phyloP scores from a whole-genome alignment of 2,113 vertebrate species.

The Apeltes quadracus region DNA sequence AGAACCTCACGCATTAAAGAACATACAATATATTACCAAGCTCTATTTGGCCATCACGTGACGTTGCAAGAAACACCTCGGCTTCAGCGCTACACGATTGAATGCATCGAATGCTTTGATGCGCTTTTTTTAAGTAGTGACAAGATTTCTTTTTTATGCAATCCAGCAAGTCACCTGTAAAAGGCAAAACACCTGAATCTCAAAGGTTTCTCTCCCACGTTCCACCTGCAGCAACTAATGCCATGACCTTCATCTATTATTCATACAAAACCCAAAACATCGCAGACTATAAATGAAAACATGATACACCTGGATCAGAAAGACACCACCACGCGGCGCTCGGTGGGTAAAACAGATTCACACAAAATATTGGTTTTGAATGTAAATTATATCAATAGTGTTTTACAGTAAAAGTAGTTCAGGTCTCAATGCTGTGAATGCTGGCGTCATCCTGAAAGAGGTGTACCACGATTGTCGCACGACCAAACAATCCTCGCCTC shows the following conservation, averaged over 20 bases:
- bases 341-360: neutral
- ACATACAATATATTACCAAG: conserved; percentile 16
- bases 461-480: conserved; percentile 48
- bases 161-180: conserved; percentile 43
- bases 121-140: conserved; percentile 66
- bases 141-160: conserved; percentile 23
- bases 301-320: conserved; percentile 65
- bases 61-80: neutral
- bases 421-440: neutral
- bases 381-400: neutral
- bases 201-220: conserved; percentile 17
- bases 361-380: neutral
- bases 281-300: conserved; percentile 31
- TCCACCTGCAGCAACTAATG: conserved; percentile 28
- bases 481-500: conserved; percentile 49
- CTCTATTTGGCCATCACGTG: conserved; percentile 18
- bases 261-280: conserved; percentile 44
- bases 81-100: neutral
- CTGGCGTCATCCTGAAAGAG: conserved; percentile 48
- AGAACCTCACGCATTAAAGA: conserved; percentile 66
- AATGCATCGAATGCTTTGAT: conserved; percentile 1
- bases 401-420: neutral
- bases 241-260: conserved; percentile 13
- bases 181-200: conserved; percentile 49
- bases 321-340: conserved; percentile 14